Base-by-base conservation (phyloP, 2,113 vertebrate genomes). In the Hypomesus transpacificus region DNA sequence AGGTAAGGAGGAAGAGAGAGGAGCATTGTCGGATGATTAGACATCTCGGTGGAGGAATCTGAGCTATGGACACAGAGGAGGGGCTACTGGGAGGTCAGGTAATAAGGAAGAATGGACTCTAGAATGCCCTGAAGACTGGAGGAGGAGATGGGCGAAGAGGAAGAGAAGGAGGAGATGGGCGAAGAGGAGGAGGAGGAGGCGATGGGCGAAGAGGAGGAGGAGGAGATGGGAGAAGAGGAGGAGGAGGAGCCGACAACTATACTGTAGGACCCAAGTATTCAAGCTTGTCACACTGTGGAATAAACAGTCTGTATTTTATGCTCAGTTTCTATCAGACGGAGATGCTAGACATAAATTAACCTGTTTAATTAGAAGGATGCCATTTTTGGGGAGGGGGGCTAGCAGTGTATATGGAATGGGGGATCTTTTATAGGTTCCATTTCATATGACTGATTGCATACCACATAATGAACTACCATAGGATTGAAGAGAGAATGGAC, bases 1-100 rank as follows among this genome's bases (percentile, higher is more conserved):
- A 79, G 73, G 74, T 52, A 67, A 73, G 73, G 52, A 71, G n/a
- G 62, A 63, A 89, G 86, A 85, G 86, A 89, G 84, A 84, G 67
- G 66, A 76, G 84, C 82, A 85, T 87, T 89, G 86, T 89, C 75
- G 74, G 58, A 79, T 88, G 86, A 89, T 82, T 85, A 87, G 84
- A 79, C 71, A 75, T 84, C 56, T 56, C 34, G 66, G 63, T 78
- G 71, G 76, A 83, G 70, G 74, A 85, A 82, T 85, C 81, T 70
- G 69, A 82, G 83, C 76, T 76, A 73, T 75, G 78, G 82, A 60
- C 22, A 75, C 66, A 51, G 71, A 76, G 63, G 69, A 77, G 61
- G 73, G 72, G 73, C 53, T 59, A 21, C 74, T 72, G 65, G 80
- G 74, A 71, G 50, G 61, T n/a, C 57, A 59, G 57, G 31, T 21